These are phyloP conservation scores for Cetoscarus ocellatus DNA, from an alignment of 2,797 vertebrate genomes.

Conservation along the genomic window DNA sequence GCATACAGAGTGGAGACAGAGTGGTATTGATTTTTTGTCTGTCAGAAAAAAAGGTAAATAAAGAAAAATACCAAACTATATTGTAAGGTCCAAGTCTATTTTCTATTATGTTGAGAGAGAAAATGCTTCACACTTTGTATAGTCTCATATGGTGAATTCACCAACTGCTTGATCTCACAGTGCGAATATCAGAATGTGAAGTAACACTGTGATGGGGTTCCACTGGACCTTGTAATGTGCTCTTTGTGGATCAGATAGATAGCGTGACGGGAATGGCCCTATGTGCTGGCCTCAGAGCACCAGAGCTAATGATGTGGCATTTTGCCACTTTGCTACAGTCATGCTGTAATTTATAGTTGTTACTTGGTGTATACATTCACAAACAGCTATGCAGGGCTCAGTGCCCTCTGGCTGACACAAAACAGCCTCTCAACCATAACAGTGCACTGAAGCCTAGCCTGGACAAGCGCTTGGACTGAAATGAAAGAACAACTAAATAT, in stretches of 20 bases:
- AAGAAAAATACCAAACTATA: not conserved
- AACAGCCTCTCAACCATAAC: slow-evolving; percentile 52
- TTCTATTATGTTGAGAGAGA: not conserved
- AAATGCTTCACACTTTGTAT: not conserved
- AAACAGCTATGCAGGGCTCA: slow-evolving; percentile 55
- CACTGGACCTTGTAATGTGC: slow-evolving; percentile 43
- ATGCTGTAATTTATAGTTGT: slow-evolving; percentile 67
- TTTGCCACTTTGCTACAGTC: slow-evolving; percentile 57
- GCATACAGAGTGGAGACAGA: not conserved
- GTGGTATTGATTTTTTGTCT: not conserved
- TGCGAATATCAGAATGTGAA: slow-evolving; percentile 3
- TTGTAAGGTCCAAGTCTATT: not conserved
- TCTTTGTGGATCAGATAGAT: slow-evolving; percentile 62
- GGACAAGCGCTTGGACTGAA: slow-evolving; percentile 14
- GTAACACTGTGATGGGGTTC: slow-evolving; percentile 25
- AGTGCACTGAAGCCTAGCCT: slow-evolving; percentile 22
- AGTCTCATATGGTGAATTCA: slow-evolving; percentile 1
- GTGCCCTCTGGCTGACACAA: slow-evolving; percentile 56
- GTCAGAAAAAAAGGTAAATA: not conserved
- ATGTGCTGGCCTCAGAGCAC: slow-evolving; percentile 41
- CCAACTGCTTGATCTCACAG: slow-evolving; percentile 19
- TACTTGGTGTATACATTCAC: slow-evolving; percentile 69
- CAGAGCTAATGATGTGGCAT: slow-evolving; percentile 69
- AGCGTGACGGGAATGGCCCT: slow-evolving; percentile 53
- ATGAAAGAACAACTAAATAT: slow-evolving; percentile 63